Conservation (phyloP, 2,888 invertebrate genomes). For the Crocallis elinguaria region DNA sequence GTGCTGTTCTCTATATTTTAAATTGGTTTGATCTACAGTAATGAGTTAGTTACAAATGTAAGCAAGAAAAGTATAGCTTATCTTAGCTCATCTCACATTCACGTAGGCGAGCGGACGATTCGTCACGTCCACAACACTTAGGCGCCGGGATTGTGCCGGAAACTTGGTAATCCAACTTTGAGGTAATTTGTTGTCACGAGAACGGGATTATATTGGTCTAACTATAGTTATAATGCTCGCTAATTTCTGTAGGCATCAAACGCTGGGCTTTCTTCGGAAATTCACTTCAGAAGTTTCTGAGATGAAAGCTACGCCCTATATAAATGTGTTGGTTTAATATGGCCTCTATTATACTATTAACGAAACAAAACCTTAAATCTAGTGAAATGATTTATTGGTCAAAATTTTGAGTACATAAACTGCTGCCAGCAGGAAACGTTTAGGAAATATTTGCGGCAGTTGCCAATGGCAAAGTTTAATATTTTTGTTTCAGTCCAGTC, state of each 20-base stretch:
- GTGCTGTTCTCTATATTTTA: no score
- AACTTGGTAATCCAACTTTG: constrained; percentile 40
- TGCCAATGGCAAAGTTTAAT: no score
- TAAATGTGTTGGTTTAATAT: background rate
- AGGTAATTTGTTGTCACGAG: constrained; percentile 44
- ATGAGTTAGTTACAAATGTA: no score
- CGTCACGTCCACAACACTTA: constrained; percentile 35
- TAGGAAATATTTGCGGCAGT: no score
- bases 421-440: no score
- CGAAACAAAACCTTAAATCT: no score
- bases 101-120: constrained; percentile 6
- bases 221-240: constrained; percentile 20
- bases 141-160: constrained; percentile 31
- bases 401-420: no score
- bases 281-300: constrained; percentile 3
- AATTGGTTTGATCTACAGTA: no score
- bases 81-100: background rate
- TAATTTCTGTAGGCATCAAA: constrained; percentile 22
- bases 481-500: no score
- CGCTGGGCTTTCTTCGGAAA: constrained; percentile 10
- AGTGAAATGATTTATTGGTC: no score
- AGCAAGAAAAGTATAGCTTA: background rate
- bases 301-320: background rate
- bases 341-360: no score
- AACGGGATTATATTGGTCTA: constrained; percentile 37